These are phyloP conservation scores for Pica pica DNA, from an alignment of 2,113 vertebrate species.

Conservation along the genomic window DNA sequence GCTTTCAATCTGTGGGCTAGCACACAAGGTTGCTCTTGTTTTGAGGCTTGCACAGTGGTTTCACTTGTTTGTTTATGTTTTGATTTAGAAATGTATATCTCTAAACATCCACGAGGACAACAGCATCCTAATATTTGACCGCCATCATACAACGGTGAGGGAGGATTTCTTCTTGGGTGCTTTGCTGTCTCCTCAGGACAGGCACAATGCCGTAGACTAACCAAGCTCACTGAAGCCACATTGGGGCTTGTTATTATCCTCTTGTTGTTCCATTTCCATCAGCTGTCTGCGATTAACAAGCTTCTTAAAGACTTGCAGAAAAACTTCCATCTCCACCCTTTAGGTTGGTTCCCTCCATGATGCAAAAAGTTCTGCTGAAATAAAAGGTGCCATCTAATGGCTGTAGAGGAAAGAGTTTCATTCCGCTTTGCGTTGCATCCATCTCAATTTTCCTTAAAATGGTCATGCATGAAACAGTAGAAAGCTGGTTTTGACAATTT, in stretches of 20 bases:
- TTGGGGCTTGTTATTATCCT: neutral
- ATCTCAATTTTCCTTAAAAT: neutral
- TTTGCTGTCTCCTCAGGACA: neutral
- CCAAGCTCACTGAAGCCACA: neutral
- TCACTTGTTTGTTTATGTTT: slow-evolving; percentile 70
- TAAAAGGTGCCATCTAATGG: neutral
- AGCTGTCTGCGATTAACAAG: neutral
- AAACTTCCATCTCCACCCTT: fast-evolving
- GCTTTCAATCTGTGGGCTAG: slow-evolving; percentile 71
- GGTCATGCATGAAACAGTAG: neutral
- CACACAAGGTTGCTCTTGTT: slow-evolving; percentile 57
- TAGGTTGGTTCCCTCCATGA: neutral
- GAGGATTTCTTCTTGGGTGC: neutral
- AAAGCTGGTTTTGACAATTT: neutral
- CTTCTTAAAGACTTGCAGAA: neutral
- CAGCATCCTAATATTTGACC: slow-evolving; percentile 40
- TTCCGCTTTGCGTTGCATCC: neutral
- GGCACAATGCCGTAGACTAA: neutral
- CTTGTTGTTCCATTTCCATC: neutral
- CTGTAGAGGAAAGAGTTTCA: neutral
- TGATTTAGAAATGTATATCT: slow-evolving; percentile 46
- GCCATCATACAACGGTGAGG: neutral
- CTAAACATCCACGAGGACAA: slow-evolving; percentile 62
- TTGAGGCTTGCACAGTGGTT: slow-evolving; percentile 34
- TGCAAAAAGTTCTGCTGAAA: neutral